Evolutionary conservation across 2,113 vertebrate genomes (phyloP).

Genomic region (Eulacestoma nigropectus): DNA sequence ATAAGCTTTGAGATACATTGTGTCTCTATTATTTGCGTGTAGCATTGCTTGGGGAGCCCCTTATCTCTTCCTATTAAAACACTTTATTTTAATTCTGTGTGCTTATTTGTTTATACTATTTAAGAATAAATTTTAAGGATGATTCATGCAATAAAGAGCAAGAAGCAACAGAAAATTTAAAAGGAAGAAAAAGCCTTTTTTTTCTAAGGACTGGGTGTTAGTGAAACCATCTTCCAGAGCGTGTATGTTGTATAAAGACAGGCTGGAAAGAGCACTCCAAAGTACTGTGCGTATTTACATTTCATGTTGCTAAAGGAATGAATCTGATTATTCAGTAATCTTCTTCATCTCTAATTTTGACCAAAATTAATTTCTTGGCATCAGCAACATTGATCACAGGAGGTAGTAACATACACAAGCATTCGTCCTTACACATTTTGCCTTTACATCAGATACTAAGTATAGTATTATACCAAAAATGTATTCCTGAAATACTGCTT

Average conservation of each 20-base stretch:
- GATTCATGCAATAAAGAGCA: neutral
- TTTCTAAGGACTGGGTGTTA: neutral
- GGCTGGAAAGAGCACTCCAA: neutral
- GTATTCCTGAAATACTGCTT: neutral
- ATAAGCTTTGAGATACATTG: accelerated
- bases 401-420: neutral
- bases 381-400: neutral
- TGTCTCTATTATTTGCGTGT: neutral
- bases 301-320: neutral
- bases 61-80: neutral
- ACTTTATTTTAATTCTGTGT: neutral
- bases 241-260: neutral
- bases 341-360: neutral
- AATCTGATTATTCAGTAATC: neutral
- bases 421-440: neutral
- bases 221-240: neutral
- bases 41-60: neutral
- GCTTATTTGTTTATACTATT: neutral
- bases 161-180: neutral
- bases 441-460: neutral
- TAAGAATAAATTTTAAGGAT: neutral
- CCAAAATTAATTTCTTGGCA: neutral
- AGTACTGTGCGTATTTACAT: neutral
- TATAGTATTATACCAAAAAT: neutral
- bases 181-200: neutral